Conservation (phyloP, 30 jellyfish, hydroid and myxozoan genomes). For the Mastigias papua region DNA sequence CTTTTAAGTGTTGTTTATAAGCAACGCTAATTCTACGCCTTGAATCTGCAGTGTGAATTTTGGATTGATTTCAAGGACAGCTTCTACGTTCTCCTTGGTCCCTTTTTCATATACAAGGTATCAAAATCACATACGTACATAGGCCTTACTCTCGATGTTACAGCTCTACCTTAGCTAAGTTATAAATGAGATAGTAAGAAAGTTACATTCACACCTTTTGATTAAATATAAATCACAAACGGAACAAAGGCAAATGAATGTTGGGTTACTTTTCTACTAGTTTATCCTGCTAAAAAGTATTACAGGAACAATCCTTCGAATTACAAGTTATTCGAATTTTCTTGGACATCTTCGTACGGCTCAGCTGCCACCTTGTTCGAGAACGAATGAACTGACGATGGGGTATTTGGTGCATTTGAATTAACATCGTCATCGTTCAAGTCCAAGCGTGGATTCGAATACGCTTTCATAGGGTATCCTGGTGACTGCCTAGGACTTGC, state of each 20-base stretch:
- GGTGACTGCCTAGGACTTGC: constrained; percentile 29
- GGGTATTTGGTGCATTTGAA: neutral
- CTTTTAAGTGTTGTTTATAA: too few species aligned
- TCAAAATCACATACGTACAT: too few species aligned
- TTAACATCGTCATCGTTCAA: neutral
- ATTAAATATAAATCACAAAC: neutral
- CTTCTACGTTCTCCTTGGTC: too few species aligned
- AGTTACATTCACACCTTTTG: neutral
- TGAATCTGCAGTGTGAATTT: too few species aligned
- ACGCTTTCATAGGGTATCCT: constrained; percentile 26
- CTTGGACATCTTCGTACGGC: neutral
- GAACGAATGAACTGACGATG: constrained; percentile 15
- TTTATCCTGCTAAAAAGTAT: neutral
- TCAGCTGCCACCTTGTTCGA: constrained; percentile 43
- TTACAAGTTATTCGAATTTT: neutral
- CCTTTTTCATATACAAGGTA: too few species aligned
- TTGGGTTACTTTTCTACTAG: neutral
- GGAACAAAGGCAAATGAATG: neutral
- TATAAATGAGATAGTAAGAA: too few species aligned
- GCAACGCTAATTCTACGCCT: too few species aligned
- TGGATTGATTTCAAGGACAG: too few species aligned
- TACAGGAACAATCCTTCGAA: neutral
- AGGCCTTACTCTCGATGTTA: too few species aligned
- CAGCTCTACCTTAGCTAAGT: too few species aligned
- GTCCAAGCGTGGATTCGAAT: neutral